Evolutionary conservation across 2,888 invertebrate species (phyloP).

Genomic region (Xanthorhoe designata): DNA sequence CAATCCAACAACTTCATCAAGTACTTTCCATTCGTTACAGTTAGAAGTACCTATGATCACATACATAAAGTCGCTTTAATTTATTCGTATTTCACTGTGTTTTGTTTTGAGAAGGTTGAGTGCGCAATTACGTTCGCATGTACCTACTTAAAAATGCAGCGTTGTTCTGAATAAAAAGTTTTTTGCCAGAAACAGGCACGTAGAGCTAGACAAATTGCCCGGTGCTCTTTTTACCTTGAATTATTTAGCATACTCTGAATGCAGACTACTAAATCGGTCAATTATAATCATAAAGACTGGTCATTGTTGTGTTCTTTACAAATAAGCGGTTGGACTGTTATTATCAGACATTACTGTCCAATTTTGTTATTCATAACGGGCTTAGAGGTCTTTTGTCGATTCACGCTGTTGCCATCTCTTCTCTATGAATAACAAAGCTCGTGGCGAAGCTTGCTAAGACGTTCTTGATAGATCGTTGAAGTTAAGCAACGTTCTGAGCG

Average conservation of each 20-base stretch:
- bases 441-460: no score
- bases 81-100: constrained; percentile 2
- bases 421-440: no score
- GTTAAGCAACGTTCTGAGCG: no score
- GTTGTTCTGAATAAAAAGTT: constrained; percentile 25
- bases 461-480: no score
- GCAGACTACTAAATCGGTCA: neutral
- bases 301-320: neutral
- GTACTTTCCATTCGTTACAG: neutral
- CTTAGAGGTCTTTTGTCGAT: neutral
- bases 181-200: constrained; percentile 17
- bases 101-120: constrained; percentile 16
- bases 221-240: constrained; percentile 16
- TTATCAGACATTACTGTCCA: neutral
- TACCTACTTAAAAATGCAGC: constrained; percentile 27
- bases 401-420: neutral
- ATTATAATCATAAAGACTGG: neutral
- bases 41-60: neutral
- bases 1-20: neutral
- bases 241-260: constrained; percentile 5
- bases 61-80: neutral
- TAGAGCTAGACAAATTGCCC: constrained; percentile 25
- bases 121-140: constrained; percentile 19
- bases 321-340: neutral
- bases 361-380: constrained; percentile 1